A percentile compares a stretch with the other conserved stretches of the same genome.
Evolutionary conservation across 1,140 invertebrate species (phyloP).

Genomic region (Macrobrachium nipponense): DNA sequence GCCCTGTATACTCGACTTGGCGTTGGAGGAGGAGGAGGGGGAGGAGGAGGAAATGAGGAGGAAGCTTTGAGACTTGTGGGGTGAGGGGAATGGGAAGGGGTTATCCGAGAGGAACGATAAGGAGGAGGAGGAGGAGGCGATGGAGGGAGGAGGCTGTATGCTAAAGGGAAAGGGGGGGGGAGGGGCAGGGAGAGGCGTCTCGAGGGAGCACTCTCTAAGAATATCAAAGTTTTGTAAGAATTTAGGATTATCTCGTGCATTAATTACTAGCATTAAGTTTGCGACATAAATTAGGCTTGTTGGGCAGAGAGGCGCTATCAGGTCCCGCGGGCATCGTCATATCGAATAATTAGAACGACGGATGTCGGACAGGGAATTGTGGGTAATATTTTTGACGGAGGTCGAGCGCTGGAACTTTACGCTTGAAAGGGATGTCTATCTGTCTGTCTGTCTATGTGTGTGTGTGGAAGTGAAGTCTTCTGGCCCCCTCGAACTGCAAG

Average conservation of each 20-base stretch:
- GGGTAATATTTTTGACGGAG: slow-evolving; percentile 45
- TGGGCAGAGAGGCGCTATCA: slow-evolving; percentile 53
- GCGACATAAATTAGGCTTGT: slow-evolving; percentile 57
- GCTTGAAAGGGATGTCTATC: neutral
- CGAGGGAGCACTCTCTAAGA: slow-evolving; percentile 45
- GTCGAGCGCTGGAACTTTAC: slow-evolving; percentile 12
- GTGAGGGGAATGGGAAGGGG: neutral
- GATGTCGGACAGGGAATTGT: slow-evolving; percentile 50
- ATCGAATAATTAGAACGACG: slow-evolving; percentile 59
- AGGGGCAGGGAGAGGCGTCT: slow-evolving; percentile 9
- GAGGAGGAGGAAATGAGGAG: neutral
- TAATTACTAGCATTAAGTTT: slow-evolving; percentile 59
- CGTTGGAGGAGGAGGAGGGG: neutral
- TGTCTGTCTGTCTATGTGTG: slow-evolving; percentile 19
- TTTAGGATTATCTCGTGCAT: slow-evolving; percentile 59
- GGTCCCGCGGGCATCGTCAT: slow-evolving; percentile 53
- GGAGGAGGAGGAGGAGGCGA: neutral
- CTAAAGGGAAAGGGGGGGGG: slow-evolving; percentile 5
- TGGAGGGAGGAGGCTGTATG: neutral
- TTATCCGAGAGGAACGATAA: neutral
- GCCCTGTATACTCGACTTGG: no score
- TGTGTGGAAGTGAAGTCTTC: no score
- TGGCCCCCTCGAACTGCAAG: no score
- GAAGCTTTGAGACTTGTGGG: no score
- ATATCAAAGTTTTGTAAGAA: slow-evolving; percentile 61